These are phyloP conservation scores for Piscicola geometra DNA, from an alignment of 2,888 invertebrate species.

Conservation along the genomic window DNA sequence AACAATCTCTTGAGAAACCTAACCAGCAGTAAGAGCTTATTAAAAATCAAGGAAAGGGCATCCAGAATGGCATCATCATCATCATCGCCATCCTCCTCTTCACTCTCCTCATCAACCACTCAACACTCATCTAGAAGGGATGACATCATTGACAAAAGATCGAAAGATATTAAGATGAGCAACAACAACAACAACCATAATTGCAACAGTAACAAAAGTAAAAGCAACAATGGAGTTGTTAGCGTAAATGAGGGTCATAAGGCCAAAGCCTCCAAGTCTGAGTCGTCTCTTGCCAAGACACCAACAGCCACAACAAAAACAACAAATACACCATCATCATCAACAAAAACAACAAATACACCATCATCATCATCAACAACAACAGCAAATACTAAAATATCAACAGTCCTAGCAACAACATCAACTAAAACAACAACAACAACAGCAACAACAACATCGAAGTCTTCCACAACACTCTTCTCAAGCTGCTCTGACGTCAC, in stretches of 20 bases:
- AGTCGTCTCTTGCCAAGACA: too few relatives aligned
- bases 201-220: too few relatives aligned
- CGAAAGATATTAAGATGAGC: too few relatives aligned
- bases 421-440: neutral
- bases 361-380: neutral
- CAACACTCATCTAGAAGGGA: neutral
- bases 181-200: too few relatives aligned
- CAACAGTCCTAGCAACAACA: too few relatives aligned
- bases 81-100: neutral
- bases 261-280: too few relatives aligned
- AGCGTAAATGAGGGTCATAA: too few relatives aligned
- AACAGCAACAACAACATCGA: neutral
- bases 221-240: too few relatives aligned
- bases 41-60: neutral
- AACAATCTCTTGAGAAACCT: neutral
- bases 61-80: neutral
- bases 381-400: too few relatives aligned
- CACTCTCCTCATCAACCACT: neutral
- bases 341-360: neutral
- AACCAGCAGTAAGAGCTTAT: neutral
- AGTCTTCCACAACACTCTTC: neutral
- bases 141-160: neutral
- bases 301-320: neutral
- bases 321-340: neutral
- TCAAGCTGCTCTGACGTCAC: neutral